Percentiles rank a stretch among this genome's conserved stretches.
Conservation (phyloP, 2,113 vertebrate genomes). For the Daphoenositta chrysoptera region DNA sequence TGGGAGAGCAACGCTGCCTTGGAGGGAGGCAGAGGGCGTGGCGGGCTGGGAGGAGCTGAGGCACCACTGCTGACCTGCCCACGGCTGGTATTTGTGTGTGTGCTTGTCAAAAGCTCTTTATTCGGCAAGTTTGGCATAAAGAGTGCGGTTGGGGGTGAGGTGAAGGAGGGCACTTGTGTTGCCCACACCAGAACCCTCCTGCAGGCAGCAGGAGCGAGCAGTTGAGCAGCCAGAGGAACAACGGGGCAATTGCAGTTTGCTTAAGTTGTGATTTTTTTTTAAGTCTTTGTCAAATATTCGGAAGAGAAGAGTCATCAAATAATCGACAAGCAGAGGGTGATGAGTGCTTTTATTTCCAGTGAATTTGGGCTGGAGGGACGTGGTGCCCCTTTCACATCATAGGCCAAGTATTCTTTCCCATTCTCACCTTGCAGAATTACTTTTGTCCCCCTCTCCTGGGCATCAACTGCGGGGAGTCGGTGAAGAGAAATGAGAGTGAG, state of each 20-base stretch:
- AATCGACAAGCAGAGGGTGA: background rate
- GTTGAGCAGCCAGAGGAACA: background rate
- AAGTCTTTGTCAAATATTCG: background rate
- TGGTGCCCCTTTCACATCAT: rapidly evolving
- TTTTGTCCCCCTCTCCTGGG: background rate
- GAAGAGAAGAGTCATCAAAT: background rate
- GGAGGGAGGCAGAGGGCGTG: background rate
- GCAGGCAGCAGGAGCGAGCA: rapidly evolving
- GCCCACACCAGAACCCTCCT: background rate
- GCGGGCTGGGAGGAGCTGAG: background rate
- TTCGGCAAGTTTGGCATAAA: background rate
- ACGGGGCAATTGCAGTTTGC: background rate
- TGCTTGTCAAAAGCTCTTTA: background rate
- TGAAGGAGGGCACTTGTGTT: background rate
- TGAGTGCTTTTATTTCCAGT: background rate
- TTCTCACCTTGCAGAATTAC: background rate
- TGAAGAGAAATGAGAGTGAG: background rate
- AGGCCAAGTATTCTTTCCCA: background rate
- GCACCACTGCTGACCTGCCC: background rate
- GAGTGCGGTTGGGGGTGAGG: background rate
- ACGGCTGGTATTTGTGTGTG: rapidly evolving
- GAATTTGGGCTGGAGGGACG: background rate
- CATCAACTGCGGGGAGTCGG: background rate
- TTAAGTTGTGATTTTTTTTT: background rate
- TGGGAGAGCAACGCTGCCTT: background rate